Conservation (phyloP, 2,113 vertebrate genomes). For the Fulmarus glacialis region DNA sequence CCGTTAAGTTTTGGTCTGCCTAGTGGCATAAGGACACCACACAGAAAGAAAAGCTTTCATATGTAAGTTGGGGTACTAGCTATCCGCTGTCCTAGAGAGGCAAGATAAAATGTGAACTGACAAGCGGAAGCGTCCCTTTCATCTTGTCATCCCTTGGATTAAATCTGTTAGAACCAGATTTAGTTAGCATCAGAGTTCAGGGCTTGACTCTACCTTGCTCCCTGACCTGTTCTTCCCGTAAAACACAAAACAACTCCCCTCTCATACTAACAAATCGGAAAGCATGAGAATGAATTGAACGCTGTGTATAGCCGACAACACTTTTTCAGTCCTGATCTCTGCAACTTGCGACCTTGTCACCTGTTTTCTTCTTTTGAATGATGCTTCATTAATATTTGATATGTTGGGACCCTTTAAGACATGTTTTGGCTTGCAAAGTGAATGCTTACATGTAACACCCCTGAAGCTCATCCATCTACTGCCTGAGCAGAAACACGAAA, state of each 20-base stretch:
- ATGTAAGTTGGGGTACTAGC: not conserved
- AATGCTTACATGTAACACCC: not conserved
- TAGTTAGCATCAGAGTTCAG: not conserved
- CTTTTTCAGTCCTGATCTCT: not conserved
- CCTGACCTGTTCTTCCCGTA: not conserved
- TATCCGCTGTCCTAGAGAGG: not conserved
- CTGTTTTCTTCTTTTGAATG: not conserved
- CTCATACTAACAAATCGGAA: not conserved
- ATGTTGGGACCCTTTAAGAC: not conserved
- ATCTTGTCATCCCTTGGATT: not conserved
- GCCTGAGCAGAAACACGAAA: not conserved
- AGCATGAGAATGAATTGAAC: not conserved
- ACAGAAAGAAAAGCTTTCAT: not conserved
- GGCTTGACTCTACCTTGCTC: not conserved
- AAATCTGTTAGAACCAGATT: not conserved
- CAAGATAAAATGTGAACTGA: not conserved
- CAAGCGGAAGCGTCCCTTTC: not conserved
- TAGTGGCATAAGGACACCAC: not conserved
- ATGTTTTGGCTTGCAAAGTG: not conserved
- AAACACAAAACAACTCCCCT: not conserved
- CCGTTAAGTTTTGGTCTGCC: not conserved
- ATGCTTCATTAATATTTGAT: not conserved
- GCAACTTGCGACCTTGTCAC: not conserved
- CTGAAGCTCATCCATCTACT: not conserved
- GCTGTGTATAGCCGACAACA: fast-evolving